Evolutionary conservation across 1,140 invertebrate genomes (phyloP).

Genomic region (Pseudomyrmex cubaensis): DNA sequence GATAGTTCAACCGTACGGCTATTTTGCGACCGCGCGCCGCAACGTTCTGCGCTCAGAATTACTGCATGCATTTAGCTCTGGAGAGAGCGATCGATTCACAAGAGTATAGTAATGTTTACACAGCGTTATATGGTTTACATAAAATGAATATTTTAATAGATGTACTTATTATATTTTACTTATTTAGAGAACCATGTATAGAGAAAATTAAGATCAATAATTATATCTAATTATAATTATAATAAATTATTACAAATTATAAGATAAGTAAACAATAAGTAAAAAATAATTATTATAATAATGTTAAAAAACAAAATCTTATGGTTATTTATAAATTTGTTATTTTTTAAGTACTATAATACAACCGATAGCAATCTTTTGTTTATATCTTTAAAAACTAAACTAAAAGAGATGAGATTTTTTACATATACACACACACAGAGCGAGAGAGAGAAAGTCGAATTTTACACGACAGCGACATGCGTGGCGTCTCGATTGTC

Average conservation of each 20-base stretch:
- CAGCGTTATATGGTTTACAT: neutral
- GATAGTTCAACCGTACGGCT: constrained; percentile 9
- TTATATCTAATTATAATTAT: neutral
- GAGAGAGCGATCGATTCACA: constrained; percentile 28
- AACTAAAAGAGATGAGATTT: neutral
- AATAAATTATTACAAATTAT: no score
- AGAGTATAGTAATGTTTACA: constrained; percentile 9
- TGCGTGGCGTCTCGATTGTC: constrained; percentile 20
- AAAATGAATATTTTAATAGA: neutral
- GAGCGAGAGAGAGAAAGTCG: no score
- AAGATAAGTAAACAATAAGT: neutral
- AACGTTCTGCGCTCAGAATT: constrained; percentile 25
- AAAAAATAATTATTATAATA: neutral
- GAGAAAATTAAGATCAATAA: neutral
- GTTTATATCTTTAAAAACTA: neutral
- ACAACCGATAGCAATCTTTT: no score
- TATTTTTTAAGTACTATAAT: no score
- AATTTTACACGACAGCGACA: constrained; percentile 42
- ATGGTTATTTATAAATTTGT: no score
- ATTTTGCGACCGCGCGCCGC: neutral
- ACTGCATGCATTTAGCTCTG: constrained; percentile 13
- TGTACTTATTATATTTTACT: neutral
- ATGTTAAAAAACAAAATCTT: no score
- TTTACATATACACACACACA: no score
- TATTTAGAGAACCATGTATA: neutral